These are phyloP conservation scores for Cotesia vestalis DNA, from an alignment of 1,140 invertebrate genomes.

Conservation along the genomic window DNA sequence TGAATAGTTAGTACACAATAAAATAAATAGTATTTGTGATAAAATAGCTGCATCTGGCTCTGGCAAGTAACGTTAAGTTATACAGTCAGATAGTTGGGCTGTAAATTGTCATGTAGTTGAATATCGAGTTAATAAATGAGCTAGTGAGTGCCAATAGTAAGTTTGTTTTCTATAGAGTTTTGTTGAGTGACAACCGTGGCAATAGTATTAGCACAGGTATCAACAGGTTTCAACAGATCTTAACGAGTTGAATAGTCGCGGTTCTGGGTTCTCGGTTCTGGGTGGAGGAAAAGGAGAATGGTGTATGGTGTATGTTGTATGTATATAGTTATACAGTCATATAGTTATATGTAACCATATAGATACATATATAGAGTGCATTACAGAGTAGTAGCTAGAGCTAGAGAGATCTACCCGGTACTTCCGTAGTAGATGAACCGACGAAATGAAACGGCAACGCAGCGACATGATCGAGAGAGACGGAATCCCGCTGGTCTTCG, in stretches of 20 bases:
- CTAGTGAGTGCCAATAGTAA: slow-evolving; percentile 15
- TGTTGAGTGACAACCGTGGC: slow-evolving; percentile 2
- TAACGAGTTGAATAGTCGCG: no score
- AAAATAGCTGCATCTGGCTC: neutral
- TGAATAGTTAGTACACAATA: no score
- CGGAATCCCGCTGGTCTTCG: slow-evolving; percentile 57
- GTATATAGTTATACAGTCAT: neutral
- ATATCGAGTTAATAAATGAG: neutral
- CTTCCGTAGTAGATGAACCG: slow-evolving; percentile 17
- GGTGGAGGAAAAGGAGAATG: slow-evolving; percentile 5
- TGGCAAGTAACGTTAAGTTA: neutral
- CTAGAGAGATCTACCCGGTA: neutral
- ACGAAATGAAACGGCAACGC: slow-evolving; percentile 15
- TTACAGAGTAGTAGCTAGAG: slow-evolving; percentile 1
- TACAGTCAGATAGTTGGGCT: neutral
- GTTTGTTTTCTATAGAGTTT: slow-evolving; percentile 6
- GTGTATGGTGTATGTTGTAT: neutral
- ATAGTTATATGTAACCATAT: neutral
- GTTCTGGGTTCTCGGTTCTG: neutral
- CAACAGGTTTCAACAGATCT: slow-evolving; percentile 3
- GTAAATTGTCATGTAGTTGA: slow-evolving; percentile 8
- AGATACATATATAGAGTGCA: slow-evolving; percentile 10
- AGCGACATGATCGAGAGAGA: slow-evolving; percentile 40
- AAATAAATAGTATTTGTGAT: no score
- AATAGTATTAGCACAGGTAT: slow-evolving; percentile 6